These are phyloP conservation scores for Pinna nobilis DNA, from an alignment of 1,140 invertebrate genomes.

Conservation along the genomic window DNA sequence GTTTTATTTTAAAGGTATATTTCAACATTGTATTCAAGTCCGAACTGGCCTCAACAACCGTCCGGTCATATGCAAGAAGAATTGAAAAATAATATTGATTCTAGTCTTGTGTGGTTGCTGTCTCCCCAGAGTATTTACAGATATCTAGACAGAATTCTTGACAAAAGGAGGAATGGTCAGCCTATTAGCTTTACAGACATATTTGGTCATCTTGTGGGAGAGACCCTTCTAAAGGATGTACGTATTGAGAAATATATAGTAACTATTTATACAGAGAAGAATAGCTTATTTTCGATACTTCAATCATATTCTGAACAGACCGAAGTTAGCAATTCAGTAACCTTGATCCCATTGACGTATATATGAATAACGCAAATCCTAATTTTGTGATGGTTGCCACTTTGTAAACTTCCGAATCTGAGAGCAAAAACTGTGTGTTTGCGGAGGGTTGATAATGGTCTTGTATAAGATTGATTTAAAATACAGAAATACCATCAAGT, in stretches of 20 bases:
- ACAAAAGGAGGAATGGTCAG: conserved; percentile 73
- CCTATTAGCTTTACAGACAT: conserved; percentile 77
- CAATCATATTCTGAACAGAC: too few relatives aligned
- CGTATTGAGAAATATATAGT: conserved; percentile 36
- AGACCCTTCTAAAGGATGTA: conserved; percentile 75
- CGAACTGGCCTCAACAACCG: conserved; percentile 69
- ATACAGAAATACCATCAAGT: too few relatives aligned
- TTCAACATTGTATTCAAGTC: conserved; percentile 74
- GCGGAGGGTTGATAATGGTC: too few relatives aligned
- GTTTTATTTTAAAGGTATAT: conserved; percentile 70
- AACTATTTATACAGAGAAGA: neutral
- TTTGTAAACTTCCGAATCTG: too few relatives aligned
- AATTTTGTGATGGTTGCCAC: too few relatives aligned
- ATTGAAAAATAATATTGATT: conserved; percentile 73
- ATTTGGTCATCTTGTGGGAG: conserved; percentile 76
- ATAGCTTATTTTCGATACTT: neutral
- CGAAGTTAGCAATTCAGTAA: too few relatives aligned
- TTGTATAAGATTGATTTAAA: too few relatives aligned
- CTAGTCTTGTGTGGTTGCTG: conserved; percentile 71
- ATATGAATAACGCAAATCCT: too few relatives aligned
- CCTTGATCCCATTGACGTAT: too few relatives aligned
- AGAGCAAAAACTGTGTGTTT: too few relatives aligned
- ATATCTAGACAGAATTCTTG: conserved; percentile 71
- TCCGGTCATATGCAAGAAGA: conserved; percentile 71
- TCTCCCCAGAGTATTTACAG: conserved; percentile 66